Base-by-base conservation (phyloP, 2,888 invertebrate species). In the Agriotes lineatus region DNA sequence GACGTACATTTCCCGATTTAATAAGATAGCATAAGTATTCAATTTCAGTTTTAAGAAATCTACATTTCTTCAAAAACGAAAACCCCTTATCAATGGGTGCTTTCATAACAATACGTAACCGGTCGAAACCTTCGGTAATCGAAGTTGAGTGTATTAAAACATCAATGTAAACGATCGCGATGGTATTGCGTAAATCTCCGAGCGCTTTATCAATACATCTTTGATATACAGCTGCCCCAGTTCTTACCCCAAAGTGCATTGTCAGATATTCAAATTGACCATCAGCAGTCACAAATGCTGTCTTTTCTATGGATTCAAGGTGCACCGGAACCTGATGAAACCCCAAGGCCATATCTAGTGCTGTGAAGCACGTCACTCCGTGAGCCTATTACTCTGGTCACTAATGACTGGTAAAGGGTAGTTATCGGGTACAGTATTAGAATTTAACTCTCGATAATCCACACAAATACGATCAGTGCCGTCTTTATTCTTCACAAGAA, bases 391-490 rank as follows among this genome's bases (percentile, higher is more conserved):
- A n/a, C n/a, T n/a, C n/a, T n/a, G n/a, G 30, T 30, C 30, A 6
- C 9, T 9, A 30, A 30, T 30, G 4, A 30, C 4, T 9, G 30
- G 30, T 9, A 30, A 30, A 30, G 30, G 30, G 9, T 6, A 30
- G 9, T 9, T 4, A 9, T 30, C 9, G 5, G 4, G 4, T 9
- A 30, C 30, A 9, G 9, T 9, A 30, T 30, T 4, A 30, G 5
- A 6, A 30, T 30, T 30, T 30, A 30, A 6, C 9, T 30, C 9
- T 30, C 30, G 4, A 9, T 30, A 30, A 30, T 30, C 30, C 5
- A 4, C 9, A 30, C 30, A 78, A 78, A 30, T 74, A 9, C 0
- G 20, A 30, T 6, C 30, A 9, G 5, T 30, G 4, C 30, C 30
- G 9, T 30, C 30, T 30, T 30, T 30, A 6, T 30, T 30, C 30